Base-by-base conservation (phyloP, 1,140 invertebrate genomes). In the Trachymyrmex septentrionalis region DNA sequence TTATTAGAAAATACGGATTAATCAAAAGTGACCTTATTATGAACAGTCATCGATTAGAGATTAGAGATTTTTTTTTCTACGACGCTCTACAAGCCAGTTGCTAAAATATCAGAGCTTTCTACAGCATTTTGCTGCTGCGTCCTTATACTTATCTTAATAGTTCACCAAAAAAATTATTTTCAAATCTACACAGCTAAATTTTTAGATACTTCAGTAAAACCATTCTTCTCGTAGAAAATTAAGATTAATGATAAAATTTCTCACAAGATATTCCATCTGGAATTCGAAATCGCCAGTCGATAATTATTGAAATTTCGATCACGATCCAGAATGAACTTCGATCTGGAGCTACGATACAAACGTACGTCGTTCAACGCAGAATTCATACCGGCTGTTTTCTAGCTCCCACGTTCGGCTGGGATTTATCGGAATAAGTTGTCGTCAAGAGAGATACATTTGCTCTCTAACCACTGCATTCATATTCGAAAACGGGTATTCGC, bases 341-440 rank as follows among this genome's bases (percentile, higher is more conserved):
- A 63, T 48, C 19, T 34, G 9, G 38, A 16, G 21, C n/a, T 0
- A n/a, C 14, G 55, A 27, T 27, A 38, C 30, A 24, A 5, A 24
- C 10, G n/a, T n/a, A n/a, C 48, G 9, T 80, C n/a, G n/a, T 69
- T 48, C 50, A 30, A 5, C 57, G n/a, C 9, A 6, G 21, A 72
- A 44, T 44, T 50, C 10, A 16, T 9, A 10, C 1, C 48, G 48
- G 12, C 4, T 53, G 50, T 57, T 72, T 9, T 21, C 48, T 44
- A 59, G 38, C 80, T 63, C 80, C 12, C n/a, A 82, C 78, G 12
- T 59, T 82, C 38, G 19, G 34, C 14, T n/a, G 24, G 27, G 63
- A 75, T 61, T 84, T 50, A 44, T 61, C 80, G 21, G n/a, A 38
- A 84, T 63, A 69, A 63, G 80, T 84, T 61, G 75, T 34, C 80